Evolutionary conservation across 1,140 invertebrate genomes (phyloP), one percentile per base, ranked within the genome.

Genomic region (Conus ventricosus): DNA sequence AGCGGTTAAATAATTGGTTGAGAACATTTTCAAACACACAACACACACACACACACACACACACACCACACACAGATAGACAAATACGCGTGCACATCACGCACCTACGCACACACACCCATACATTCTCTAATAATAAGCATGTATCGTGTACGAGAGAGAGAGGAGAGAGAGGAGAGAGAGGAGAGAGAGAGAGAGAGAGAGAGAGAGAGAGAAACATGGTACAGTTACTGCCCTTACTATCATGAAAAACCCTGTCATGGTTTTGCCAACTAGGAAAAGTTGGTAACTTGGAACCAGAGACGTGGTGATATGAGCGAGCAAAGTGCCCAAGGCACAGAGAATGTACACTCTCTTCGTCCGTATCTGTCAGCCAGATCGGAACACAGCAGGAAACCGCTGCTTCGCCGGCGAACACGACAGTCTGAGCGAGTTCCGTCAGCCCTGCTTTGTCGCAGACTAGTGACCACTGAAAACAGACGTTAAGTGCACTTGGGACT

Each of bases 401-500:
- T n/a, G 87, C 88, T 76, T 92, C 89, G 17, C 93, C 93, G 10
- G 90, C 39, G 55, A 91, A 90, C 0, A 93, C 25, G 10, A 93
- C 27, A 11, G 91, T 91, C 85, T 94, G 92, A 4, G 90, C 86
- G 15, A 93, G 71, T 82, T 93, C 91, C 4, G 67, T 84, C 57
- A 93, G 55, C 6, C 88, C 89, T 15, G 86, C 85, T 67, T 88
- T 88, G 53, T 91, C 90, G 85, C 93, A 94, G 0, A 94, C 93
- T 78, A 94, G 84, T 83, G 93, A 90, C 92, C 92, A 93, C 93
- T 94, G 90, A 4, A 71, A 71, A 23, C 8, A 60, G 57, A 60
- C 57, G 39, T 39, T 39, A 39, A 39, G 39, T 39, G 39, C 39
- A 39, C 39, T 39, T 39, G 39, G 39, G 39, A 39, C 39, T 39